phyloP scores from a whole-genome alignment of 2,888 invertebrate genomes.

The Parapristionchus giblindavisi region DNA sequence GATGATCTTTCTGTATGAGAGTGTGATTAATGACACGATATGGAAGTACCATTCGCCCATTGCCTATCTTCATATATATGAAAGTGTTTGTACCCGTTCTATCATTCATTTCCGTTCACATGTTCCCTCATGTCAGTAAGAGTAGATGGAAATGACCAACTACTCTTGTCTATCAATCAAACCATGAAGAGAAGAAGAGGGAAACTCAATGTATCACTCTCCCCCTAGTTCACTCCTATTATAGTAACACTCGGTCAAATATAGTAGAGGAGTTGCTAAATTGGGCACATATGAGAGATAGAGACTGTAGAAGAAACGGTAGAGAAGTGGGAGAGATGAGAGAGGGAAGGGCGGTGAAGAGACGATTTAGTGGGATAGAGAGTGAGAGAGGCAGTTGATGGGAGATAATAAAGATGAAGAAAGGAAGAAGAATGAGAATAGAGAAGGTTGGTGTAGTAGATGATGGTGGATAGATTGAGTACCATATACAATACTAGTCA shows the following conservation, averaged over 20 bases:
- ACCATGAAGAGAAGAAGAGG: background rate
- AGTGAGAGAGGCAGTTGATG: background rate
- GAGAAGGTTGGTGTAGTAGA: background rate
- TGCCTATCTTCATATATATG: no score
- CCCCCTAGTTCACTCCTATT: no score
- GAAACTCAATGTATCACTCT: background rate
- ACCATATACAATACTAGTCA: background rate
- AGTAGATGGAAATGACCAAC: no score
- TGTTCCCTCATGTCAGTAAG: no score
- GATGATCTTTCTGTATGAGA: no score
- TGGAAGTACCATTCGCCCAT: no score
- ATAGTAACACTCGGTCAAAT: no score
- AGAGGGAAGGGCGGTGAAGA: background rate
- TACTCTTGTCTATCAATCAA: no score
- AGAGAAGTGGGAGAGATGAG: constrained; percentile 13
- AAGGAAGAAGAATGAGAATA: background rate
- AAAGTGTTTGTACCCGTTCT: no score
- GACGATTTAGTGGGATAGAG: background rate
- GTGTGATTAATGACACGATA: no score
- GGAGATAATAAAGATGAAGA: background rate
- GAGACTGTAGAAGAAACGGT: background rate
- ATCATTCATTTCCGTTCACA: no score
- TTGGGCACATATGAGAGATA: constrained; percentile 23
- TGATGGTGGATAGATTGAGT: background rate
- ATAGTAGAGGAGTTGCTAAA: constrained; percentile 12